These are phyloP conservation scores for Copidosoma aretas DNA, from an alignment of 2,888 invertebrate genomes.

Conservation along the genomic window DNA sequence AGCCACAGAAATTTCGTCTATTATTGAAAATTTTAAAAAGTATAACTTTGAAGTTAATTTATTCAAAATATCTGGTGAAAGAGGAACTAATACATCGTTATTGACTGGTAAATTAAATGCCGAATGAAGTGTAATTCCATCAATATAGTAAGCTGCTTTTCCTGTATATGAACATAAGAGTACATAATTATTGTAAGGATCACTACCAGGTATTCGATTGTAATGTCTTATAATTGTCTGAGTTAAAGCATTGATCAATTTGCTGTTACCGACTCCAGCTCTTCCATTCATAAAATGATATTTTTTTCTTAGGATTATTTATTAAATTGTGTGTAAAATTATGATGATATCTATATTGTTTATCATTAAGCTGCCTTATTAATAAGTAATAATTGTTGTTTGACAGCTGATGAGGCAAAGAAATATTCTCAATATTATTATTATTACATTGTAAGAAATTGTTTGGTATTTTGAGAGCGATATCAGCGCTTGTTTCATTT, in stretches of 20 bases:
- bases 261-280: not conserved
- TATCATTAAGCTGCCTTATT: constrained; percentile 21
- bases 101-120: constrained; percentile 31
- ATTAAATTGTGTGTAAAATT: constrained; percentile 10
- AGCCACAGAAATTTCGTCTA: too few relatives aligned
- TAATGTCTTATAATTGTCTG: constrained; percentile 23
- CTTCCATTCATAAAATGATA: not conserved
- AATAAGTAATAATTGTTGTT: not conserved
- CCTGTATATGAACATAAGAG: constrained; percentile 20
- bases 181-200: constrained; percentile 13
- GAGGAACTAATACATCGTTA: constrained; percentile 9
- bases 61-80: too few relatives aligned
- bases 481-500: not conserved
- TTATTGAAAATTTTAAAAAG: too few relatives aligned
- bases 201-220: constrained; percentile 10
- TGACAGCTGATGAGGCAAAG: constrained; percentile 11
- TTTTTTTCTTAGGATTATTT: constrained; percentile 8
- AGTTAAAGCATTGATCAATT: constrained; percentile 20
- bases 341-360: constrained; percentile 27
- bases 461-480: constrained; percentile 13
- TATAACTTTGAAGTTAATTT: too few relatives aligned
- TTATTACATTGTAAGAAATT: constrained; percentile 10
- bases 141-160: constrained; percentile 1
- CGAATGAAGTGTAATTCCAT: constrained; percentile 31
- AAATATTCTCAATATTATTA: constrained; percentile 16